Conservation (phyloP, 2,888 invertebrate species). For the Cistogaster globosa region DNA sequence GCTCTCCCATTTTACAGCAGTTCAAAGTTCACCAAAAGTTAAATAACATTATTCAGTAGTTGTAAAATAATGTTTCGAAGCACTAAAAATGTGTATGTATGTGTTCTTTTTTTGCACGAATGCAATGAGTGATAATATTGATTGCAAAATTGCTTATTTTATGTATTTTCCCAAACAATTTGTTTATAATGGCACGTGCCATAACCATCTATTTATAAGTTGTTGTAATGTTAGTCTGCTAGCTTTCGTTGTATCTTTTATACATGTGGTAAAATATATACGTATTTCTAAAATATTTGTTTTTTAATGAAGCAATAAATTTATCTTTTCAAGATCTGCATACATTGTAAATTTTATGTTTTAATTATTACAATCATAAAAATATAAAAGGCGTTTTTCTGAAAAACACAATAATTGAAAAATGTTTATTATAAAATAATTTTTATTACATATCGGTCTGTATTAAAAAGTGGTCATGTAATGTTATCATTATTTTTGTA, state of each 20-base stretch:
- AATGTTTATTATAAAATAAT: too few species aligned
- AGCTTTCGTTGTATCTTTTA: neutral
- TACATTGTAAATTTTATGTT: conserved; percentile 43
- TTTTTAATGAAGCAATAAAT: conserved; percentile 45
- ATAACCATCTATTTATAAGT: conserved; percentile 40
- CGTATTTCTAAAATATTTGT: conserved; percentile 34
- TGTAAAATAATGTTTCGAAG: conserved; percentile 42
- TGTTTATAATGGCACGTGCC: conserved; percentile 64
- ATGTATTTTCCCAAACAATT: conserved; percentile 63
- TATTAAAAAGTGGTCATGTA: too few species aligned
- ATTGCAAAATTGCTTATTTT: conserved; percentile 58
- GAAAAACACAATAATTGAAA: neutral
- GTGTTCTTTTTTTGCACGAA: conserved; percentile 35
- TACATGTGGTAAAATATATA: conserved; percentile 26
- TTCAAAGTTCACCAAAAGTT: conserved; percentile 60
- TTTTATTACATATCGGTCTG: too few species aligned
- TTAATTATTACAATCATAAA: conserved; percentile 50
- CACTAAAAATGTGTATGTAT: conserved; percentile 9
- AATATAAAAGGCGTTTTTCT: neutral
- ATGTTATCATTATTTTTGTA: too few species aligned
- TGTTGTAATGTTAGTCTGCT: conserved; percentile 2
- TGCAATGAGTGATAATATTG: conserved; percentile 58
- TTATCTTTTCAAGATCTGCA: conserved; percentile 1
- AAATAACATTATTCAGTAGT: conserved; percentile 33
- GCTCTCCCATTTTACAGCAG: conserved; percentile 7